phyloP scores from a whole-genome alignment of 2,888 invertebrate species.

The Ametastegia equiseti region DNA sequence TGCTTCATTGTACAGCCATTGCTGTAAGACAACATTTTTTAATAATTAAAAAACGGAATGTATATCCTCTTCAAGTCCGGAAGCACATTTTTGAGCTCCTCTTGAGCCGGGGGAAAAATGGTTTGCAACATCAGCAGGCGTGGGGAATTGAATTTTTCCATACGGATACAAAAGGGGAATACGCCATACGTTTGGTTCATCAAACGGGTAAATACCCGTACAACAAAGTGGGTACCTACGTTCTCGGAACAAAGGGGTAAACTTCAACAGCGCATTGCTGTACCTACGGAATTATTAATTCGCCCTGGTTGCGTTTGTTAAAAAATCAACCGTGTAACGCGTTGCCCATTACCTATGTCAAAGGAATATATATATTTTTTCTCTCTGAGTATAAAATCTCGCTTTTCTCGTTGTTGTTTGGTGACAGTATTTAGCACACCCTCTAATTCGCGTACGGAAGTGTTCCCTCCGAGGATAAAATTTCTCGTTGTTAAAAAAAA shows the following conservation, averaged over 20 bases:
- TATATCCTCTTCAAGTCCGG: not conserved
- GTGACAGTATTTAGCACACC: not conserved
- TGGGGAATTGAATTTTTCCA: not conserved
- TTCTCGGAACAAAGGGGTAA: conserved; percentile 8
- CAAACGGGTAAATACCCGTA: conserved; percentile 6
- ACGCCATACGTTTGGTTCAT: conserved; percentile 2
- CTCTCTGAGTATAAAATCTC: not conserved
- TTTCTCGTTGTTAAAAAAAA: not conserved
- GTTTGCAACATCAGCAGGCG: not conserved
- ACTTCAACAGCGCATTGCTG: not conserved
- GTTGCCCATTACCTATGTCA: not conserved
- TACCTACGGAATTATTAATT: conserved; percentile 16
- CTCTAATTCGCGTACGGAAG: not conserved
- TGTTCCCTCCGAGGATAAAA: not conserved
- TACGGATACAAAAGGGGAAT: not conserved
- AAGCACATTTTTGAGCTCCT: not conserved
- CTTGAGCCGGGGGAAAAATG: not conserved
- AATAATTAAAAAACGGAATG: not conserved
- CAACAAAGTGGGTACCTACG: conserved; percentile 18
- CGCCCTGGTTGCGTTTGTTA: not conserved
- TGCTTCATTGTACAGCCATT: not conserved
- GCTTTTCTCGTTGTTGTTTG: not conserved
- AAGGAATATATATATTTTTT: not conserved
- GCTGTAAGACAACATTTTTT: not conserved
- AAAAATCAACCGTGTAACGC: not conserved